phyloP scores from a whole-genome alignment of 2,888 invertebrate genomes.

The Chloromyia formosa region DNA sequence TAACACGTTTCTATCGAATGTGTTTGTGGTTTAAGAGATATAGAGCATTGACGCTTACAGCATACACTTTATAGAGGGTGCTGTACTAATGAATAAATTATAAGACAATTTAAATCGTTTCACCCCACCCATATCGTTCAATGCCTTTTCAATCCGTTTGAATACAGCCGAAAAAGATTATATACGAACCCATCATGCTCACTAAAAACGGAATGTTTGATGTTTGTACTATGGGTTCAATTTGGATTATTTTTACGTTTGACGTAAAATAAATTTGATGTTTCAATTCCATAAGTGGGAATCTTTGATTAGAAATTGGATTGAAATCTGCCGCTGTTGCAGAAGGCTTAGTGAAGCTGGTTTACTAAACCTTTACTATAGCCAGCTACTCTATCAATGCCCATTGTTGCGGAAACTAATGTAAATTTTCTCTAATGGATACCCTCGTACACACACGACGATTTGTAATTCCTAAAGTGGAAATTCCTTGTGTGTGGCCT shows the following conservation, averaged over 20 bases:
- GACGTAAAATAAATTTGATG: conserved; percentile 2
- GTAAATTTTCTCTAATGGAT: too few relatives aligned
- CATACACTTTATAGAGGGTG: conserved; percentile 16
- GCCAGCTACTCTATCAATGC: too few relatives aligned
- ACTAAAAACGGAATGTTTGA: not conserved
- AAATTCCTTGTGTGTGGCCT: too few relatives aligned
- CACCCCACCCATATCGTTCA: conserved; percentile 51
- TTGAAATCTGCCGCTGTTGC: too few relatives aligned
- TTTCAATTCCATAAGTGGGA: conserved; percentile 22
- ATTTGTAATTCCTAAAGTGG: too few relatives aligned
- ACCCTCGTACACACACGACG: too few relatives aligned
- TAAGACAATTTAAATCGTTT: conserved; percentile 41
- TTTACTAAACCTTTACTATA: too few relatives aligned
- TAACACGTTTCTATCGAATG: conserved; percentile 3
- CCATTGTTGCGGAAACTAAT: too few relatives aligned
- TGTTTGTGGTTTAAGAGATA: not conserved
- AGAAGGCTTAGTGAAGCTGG: too few relatives aligned
- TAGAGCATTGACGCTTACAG: not conserved
- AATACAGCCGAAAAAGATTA: not conserved
- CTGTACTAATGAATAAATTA: conserved; percentile 48
- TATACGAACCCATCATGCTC: too few relatives aligned
- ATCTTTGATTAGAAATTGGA: too few relatives aligned
- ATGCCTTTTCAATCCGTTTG: conserved; percentile 45
- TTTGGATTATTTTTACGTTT: not conserved
- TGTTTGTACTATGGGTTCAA: not conserved